Evolutionary conservation across 2,888 invertebrate species (phyloP).

Genomic region (Drosophila lacicola): DNA sequence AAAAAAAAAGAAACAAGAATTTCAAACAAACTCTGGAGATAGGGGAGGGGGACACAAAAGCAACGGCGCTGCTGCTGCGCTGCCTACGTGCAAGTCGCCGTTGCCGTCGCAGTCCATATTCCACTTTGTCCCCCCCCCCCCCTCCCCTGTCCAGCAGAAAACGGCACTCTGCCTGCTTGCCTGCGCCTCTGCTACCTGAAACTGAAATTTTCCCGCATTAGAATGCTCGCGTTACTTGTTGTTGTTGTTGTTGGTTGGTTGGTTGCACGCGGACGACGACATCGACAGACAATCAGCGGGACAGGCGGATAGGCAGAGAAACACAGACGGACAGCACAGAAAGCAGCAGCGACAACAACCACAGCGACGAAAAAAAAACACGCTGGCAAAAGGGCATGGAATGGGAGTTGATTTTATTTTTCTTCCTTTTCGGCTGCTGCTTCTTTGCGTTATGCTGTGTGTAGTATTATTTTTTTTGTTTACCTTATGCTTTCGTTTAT

Average conservation of each 20-base stretch:
- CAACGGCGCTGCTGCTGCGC: constrained; percentile 13
- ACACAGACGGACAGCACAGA: constrained; percentile 37
- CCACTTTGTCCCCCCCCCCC: constrained; percentile 49
- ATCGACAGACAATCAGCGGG: constrained; percentile 52
- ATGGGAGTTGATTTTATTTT: constrained; percentile 70
- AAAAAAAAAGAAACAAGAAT: constrained; percentile 51
- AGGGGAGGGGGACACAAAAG: constrained; percentile 1
- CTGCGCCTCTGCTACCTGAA: constrained; percentile 58
- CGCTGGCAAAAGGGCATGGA: constrained; percentile 58
- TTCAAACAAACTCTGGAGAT: constrained; percentile 63
- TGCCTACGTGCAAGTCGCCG: constrained; percentile 40
- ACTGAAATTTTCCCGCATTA: constrained; percentile 72
- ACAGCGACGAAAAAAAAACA: constrained; percentile 24
- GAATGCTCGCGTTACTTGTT: constrained; percentile 53
- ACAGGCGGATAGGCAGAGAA: constrained; percentile 37
- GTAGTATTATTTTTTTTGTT: constrained; percentile 66
- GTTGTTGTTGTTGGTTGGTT: constrained; percentile 37
- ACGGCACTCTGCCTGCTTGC: constrained; percentile 24
- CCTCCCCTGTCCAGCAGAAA: constrained; percentile 28
- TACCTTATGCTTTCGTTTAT: constrained; percentile 79
- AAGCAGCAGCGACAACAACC: constrained; percentile 19
- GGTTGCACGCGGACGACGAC: constrained; percentile 56
- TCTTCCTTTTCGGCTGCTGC: constrained; percentile 63
- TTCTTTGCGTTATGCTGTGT: constrained; percentile 39
- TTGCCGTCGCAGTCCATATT: constrained; percentile 50